Base-by-base conservation (phyloP, 1,140 invertebrate species). In the Hermetia illucens region DNA sequence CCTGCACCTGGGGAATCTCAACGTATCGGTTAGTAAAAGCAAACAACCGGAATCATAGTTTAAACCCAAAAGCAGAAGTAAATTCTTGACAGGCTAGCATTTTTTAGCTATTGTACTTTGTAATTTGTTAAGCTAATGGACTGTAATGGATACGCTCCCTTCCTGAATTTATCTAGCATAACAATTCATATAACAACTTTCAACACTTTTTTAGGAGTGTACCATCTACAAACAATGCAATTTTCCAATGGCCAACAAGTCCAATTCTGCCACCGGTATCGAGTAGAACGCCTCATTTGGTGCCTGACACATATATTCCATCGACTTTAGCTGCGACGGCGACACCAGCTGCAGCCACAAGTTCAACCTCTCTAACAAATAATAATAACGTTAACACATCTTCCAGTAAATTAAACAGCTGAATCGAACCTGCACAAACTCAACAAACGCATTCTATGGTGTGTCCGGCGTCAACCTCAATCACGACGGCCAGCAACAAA, bases 221-320 rank as follows among this genome's bases (percentile, higher is more conserved):
- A 45, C 63, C 66, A 47, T 61, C 65, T 54, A 55, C 64, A 44
- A 61, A 58, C 52, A 52, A 60, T 68, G 48, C 61, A 69, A 48
- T 73, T 74, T 77, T 80, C 50, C 75, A 75, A 25, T 82, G 77
- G 78, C 77, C 78, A 44, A 71, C 72, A 36, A 79, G 75, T 55
- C 77, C 79, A 45, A 72, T 79, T 38, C 62, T 81, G 46, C 77
- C 77, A 42, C 71, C 77, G 37, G 71, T 77, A 43, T 73, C 73
- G 45, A 73, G 72, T 47, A 65, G 78, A 40, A 77, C 78, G 44
- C 74, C 74, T 34, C 77, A 81, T 58, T 69, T 80, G 35, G 75
- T 80, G 29, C 77, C 78, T 16, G 78, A 80, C 53, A 76, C 74
- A 43, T 47, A 57, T 47, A 68, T 71, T 51, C 55, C 66, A 46